These are phyloP conservation scores for Phallusia fumigata DNA, from an alignment of 23 tunicate species.

Conservation along the genomic window DNA sequence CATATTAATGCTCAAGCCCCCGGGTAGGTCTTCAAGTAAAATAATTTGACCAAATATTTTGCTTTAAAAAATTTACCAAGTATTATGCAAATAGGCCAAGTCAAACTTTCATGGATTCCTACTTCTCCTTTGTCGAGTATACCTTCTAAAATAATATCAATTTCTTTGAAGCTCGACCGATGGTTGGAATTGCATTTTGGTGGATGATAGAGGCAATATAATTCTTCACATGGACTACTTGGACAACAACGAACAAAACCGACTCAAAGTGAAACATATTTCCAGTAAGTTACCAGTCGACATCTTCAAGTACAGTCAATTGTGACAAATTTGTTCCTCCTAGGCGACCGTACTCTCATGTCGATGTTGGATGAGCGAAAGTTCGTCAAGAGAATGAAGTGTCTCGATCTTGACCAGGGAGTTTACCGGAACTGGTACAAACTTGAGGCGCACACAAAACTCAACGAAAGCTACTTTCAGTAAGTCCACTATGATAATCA, in stretches of 20 bases:
- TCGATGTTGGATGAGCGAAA: not conserved
- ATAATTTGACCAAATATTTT: no score
- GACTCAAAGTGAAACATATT: slow-evolving; percentile 13
- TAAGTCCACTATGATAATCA: not conserved
- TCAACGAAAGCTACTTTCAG: not conserved
- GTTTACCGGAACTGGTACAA: slow-evolving; percentile 4
- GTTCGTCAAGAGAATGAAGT: not conserved
- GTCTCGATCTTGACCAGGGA: slow-evolving; percentile 6
- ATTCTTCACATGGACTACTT: slow-evolving; percentile 18
- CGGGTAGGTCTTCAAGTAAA: no score
- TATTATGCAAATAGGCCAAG: no score
- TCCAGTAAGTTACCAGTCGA: not conserved
- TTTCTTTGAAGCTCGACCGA: no score
- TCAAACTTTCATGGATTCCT: no score
- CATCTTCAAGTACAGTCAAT: no score
- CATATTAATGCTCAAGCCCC: no score
- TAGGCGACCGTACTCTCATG: slow-evolving; percentile 1
- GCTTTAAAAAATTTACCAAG: no score
- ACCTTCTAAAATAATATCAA: no score
- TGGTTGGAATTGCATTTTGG: slow-evolving; percentile 18
- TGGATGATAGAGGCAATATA: slow-evolving; percentile 21
- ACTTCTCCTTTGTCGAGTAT: no score
- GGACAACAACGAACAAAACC: slow-evolving; percentile 9
- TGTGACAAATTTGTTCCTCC: not conserved
- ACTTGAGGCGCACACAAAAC: not conserved